These are phyloP conservation scores for Borostomias antarcticus DNA, from an alignment of 2,797 vertebrate species.

Conservation along the genomic window DNA sequence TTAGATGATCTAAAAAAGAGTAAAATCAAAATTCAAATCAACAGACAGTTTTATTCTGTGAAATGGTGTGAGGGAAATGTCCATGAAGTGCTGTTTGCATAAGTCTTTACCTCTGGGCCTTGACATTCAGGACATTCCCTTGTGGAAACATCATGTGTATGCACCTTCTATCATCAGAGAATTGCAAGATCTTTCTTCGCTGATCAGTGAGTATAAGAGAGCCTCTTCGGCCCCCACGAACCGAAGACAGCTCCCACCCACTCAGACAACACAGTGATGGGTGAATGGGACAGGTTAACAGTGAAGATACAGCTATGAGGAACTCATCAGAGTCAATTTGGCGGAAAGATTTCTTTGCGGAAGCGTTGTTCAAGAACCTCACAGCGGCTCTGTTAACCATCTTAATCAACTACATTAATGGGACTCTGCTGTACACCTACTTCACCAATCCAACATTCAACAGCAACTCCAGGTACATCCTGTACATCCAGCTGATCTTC, in stretches of 20 bases:
- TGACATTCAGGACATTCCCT: conserved; percentile 3
- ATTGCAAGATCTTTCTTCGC: background rate
- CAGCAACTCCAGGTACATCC: conserved; percentile 21
- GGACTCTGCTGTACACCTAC: conserved; percentile 18
- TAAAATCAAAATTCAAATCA: no score
- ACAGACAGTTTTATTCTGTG: no score
- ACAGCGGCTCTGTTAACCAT: conserved; percentile 11
- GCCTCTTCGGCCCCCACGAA: background rate
- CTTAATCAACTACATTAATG: conserved; percentile 23
- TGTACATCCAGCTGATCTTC: conserved; percentile 28
- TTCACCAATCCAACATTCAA: conserved; percentile 24
- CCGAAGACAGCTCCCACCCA: background rate
- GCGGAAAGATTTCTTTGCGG: background rate
- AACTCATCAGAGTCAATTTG: background rate
- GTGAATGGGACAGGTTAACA: background rate
- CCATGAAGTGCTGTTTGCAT: background rate
- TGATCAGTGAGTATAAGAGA: background rate
- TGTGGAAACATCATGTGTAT: background rate
- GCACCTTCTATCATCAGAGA: background rate
- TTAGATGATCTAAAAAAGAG: no score
- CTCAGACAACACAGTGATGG: background rate
- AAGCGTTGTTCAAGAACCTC: conserved; percentile 16
- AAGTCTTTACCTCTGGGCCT: background rate
- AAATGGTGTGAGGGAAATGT: no score
- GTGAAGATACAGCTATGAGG: background rate